Evolutionary conservation across 2,797 vertebrate species (phyloP), one percentile per base, ranked within the genome.

Genomic region (Chromobotia macracanthus): DNA sequence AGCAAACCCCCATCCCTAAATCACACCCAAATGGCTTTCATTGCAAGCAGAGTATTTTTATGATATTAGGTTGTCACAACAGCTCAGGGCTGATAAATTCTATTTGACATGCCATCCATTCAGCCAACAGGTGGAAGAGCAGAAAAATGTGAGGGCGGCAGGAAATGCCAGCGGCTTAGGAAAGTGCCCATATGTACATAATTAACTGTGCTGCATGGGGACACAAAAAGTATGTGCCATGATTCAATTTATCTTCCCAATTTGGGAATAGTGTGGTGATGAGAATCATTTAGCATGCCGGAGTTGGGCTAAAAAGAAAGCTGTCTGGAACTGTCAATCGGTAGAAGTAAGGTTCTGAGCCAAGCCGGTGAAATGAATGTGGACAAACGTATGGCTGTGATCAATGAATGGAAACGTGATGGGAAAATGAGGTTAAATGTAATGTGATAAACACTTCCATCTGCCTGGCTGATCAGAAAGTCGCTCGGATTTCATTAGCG

Each of bases 381-480:
- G 76, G 86, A 84, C 82, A 85, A 79, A 84, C 61, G 79, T 68
- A 66, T 51, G 72, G 79, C 77, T 66, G 82, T 87, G 82, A 87
- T 85, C 86, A 87, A 84, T 84, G 83, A 84, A 71, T 79, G 82
- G 70, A 60, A 86, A 82, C 79, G 84, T 84, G 80, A 69, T 82
- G 71, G 44, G 84, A 83, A 87, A 85, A 87, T 84, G 76, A 87
- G 83, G 84, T 84, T 84, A 84, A 86, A 85, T 86, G 79, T 91
- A 90, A 91, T 88, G 87, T 88, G 84, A 90, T 90, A 84, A 89
- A 83, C 83, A 84, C 81, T 79, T 85, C 13, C 79, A 84, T 87
- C 85, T 86, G 81, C 85, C 85, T 86, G 81, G 64, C 63, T 84
- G 80, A 87, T 84, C 83, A 82, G 83, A 86, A 80, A 77, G 66